Evolutionary conservation across 2,113 vertebrate species (phyloP).

Genomic region (Etheostoma spectabile): DNA sequence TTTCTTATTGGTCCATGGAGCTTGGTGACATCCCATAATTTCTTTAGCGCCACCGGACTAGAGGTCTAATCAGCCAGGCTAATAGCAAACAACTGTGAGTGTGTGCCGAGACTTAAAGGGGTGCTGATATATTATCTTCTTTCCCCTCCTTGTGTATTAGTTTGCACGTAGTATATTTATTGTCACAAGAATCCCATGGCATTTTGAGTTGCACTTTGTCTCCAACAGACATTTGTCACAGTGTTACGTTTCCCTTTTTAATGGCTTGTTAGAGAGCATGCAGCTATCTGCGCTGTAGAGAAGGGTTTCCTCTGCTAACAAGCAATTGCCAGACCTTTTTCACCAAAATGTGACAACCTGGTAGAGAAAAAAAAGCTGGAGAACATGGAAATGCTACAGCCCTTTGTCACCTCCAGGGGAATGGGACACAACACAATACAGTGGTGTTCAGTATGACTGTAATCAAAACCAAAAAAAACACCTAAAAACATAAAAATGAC

Average conservation of each 20-base stretch:
- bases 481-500: not conserved
- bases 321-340: conserved; percentile 41
- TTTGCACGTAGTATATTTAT: conserved; percentile 19
- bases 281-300: conserved; percentile 17
- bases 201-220: conserved; percentile 42
- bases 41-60: not conserved
- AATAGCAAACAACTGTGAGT: not conserved
- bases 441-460: not conserved
- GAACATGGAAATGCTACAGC: conserved; percentile 18
- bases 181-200: conserved; percentile 8
- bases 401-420: conserved; percentile 9
- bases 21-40: not conserved
- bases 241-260: conserved; percentile 45
- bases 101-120: not conserved
- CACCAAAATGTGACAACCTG: conserved; percentile 37
- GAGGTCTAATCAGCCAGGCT: not conserved
- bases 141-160: conserved; percentile 10
- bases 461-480: not conserved
- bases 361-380: conserved; percentile 29
- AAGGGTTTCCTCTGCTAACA: conserved; percentile 44
- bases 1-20: not conserved
- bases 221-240: conserved; percentile 25
- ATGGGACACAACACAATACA: not conserved
- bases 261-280: conserved; percentile 59
- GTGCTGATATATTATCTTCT: not conserved